Base-by-base conservation (phyloP, 2,797 vertebrate genomes). In the Adelosebastes latens region DNA sequence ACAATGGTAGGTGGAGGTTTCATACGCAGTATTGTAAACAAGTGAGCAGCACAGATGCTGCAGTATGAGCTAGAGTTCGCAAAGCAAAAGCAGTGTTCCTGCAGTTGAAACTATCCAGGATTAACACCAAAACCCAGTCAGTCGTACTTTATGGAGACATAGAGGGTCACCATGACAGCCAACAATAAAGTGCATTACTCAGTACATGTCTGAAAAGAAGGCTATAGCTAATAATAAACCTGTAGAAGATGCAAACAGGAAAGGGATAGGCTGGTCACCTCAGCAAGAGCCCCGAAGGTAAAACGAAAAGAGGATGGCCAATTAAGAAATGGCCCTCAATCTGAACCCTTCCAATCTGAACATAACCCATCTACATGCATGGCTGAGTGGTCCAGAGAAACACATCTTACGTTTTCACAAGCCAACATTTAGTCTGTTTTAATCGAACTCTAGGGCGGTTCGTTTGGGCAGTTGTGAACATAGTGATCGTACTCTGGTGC, bases 351-450 rank as follows among this genome's bases (percentile, higher is more conserved):
- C 52, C 56, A 34, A 8, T 22, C n/a, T 10, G 24, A 70, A 49
- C 25, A 72, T 11, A 22, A 73, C 24, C 9, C 12, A 29, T 71
- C 20, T n/a, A 18, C 31, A 27, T 56, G 31, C 27, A 31, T 12
- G 24, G 18, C 25, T 27, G 27, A 65, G 39, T 34, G 72, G 31
- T 72, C 46, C 55, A 63, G 31, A 83, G 59, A 76, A 61, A 81
- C 62, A 31, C 10, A 16, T 63, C 52, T 72, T 56, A 5, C 2
- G 18, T 49, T 49, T 49, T 49, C 46, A 18, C 16, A 49, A 20
- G 46, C 16, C 46, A 49, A 49, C 46, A 49, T 20, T 49, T 49
- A 49, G 7, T 49, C 46, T 49, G 46, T 1, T 49, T 49, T 49
- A 49, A 49, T 49, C 18, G 4, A 49, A 49, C 46, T 49, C 46